Percentiles rank a stretch among this genome's conserved stretches.
These are phyloP conservation scores for Lepus americanus DNA, from an alignment of 2,113 vertebrate genomes.

Conservation along the genomic window DNA sequence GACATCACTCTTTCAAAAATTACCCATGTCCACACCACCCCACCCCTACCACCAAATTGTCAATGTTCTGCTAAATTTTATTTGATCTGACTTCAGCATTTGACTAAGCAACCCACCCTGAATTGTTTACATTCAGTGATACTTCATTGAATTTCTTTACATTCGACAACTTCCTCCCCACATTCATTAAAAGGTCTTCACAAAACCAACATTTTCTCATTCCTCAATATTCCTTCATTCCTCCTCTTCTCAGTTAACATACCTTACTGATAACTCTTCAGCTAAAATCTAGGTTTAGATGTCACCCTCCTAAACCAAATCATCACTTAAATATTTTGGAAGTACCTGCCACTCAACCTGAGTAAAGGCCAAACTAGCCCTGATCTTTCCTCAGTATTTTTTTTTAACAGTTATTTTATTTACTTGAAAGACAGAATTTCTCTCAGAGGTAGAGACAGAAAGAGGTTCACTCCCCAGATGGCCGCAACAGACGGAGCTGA, in stretches of 20 bases:
- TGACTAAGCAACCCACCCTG: background rate
- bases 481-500: no score
- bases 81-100: background rate
- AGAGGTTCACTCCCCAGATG: no score
- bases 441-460: no score
- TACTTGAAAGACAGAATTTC: no score
- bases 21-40: background rate
- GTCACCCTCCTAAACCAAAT: background rate
- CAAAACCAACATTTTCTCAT: background rate
- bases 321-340: background rate
- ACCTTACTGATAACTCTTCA: background rate
- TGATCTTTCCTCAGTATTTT: background rate
- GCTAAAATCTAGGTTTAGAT: background rate
- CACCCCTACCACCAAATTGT: background rate
- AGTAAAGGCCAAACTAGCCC: background rate
- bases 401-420: no score
- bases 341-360: background rate
- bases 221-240: background rate
- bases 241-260: background rate
- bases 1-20: background rate
- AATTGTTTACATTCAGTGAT: background rate
- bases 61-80: background rate
- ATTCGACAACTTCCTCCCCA: background rate
- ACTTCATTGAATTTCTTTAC: background rate
- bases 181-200: background rate